Evolutionary conservation across 2,888 invertebrate genomes (phyloP), one percentile per base, ranked within the genome.

Genomic region (Tiphia femorata): DNA sequence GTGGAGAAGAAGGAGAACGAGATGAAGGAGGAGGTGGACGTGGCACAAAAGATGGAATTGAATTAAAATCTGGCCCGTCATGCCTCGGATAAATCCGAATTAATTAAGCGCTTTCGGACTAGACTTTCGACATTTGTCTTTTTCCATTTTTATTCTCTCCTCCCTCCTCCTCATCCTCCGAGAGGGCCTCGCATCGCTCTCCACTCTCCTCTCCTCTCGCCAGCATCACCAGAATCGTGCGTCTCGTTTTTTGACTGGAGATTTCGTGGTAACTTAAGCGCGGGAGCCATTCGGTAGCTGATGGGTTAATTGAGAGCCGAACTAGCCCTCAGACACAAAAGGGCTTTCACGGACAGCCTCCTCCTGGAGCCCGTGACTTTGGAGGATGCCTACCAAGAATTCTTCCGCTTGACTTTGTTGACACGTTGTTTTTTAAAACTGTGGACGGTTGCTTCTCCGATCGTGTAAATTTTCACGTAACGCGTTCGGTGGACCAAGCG

Each of bases 51-150:
- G 70, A 51, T 61, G 53, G 72, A 73, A 75, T 76, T 72, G 74
- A 75, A 76, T 76, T 73, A 72, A 76, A 74, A 74, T 75, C 69
- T 54, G 64, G 68, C 75, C 61, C 78, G 80, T 80, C 80, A 80
- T 78, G 79, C 79, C 72, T 76, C 72, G 77, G 78, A 79, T 81
- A 81, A 82, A 81, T 80, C 78, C 77, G 77, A 81, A 79, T 81
- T 81, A 81, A 82, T 81, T 80, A 80, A 81, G 80, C 78, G 75
- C 75, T 80, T 77, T 78, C 71, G 64, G 71, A 56, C 70, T 71
- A 67, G 73, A 60, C 67, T 63, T 64, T 67, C 63, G 58, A 19
- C 37, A 49, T 61, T 50, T 42, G 54, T 38, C 51, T 38, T 17
- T 17, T 48, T 54, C 16, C 17, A 20, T n/a, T 40, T n/a, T 55